A percentile compares a stretch with the other conserved stretches of the same genome.
These are phyloP conservation scores for Smittia sp. DNA, from an alignment of 2,888 invertebrate species.

Conservation along the genomic window DNA sequence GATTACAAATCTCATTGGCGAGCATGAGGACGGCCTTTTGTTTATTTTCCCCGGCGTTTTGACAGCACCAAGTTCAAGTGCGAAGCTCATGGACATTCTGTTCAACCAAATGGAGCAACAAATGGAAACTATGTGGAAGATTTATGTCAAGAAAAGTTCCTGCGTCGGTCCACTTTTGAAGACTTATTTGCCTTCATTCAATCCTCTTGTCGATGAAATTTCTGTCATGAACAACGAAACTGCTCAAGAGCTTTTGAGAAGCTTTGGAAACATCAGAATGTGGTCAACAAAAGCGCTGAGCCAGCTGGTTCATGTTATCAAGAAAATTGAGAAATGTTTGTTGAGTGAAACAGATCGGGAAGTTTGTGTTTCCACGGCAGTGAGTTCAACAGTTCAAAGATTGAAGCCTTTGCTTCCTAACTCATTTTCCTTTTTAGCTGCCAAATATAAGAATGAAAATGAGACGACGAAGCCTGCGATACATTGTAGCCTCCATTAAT, in stretches of 20 bases:
- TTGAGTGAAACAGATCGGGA: too few species aligned
- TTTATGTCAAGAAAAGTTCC: not conserved
- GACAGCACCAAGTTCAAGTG: not conserved
- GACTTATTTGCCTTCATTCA: not conserved
- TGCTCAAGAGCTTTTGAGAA: not conserved
- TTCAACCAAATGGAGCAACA: not conserved
- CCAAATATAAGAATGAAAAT: too few species aligned
- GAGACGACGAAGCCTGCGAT: too few species aligned
- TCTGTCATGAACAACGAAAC: not conserved
- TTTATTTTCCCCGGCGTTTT: not conserved
- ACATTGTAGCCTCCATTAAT: too few species aligned
- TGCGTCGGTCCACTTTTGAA: not conserved
- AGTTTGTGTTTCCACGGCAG: too few species aligned
- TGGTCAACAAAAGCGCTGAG: too few species aligned
- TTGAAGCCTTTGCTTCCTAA: too few species aligned
- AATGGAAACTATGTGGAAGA: not conserved
- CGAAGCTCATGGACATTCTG: not conserved
- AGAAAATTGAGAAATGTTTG: too few species aligned
- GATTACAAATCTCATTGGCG: not conserved
- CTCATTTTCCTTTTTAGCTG: too few species aligned
- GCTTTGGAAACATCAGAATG: too few species aligned
- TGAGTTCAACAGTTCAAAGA: too few species aligned
- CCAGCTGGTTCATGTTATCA: too few species aligned
- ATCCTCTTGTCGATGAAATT: not conserved
- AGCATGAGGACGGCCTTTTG: not conserved